Base-by-base conservation (phyloP, 2,888 invertebrate species). In the Amblyjoppa fuscipennis region DNA sequence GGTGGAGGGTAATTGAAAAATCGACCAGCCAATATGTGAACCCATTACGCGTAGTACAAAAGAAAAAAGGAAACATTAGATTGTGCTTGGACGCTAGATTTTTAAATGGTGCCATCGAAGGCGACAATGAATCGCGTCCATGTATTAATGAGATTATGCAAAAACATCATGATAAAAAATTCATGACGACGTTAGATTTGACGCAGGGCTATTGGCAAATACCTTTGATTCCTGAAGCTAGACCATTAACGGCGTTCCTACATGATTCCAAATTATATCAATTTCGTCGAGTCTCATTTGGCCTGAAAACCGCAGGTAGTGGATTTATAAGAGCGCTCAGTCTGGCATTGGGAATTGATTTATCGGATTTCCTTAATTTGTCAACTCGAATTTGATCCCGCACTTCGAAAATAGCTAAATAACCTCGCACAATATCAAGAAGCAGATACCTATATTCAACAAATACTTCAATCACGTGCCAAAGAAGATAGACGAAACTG, bases 381-480 rank as follows among this genome's bases (percentile, higher is more conserved):
- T 38, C 69, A 56, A 45, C 68, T 77, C 28, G 68, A 77, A 51
- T 56, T 69, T 28, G 53, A 53, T 68, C 77, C 68, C 0, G 49
- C 49, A 13, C 53, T 69, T 28, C 7, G 20, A 4, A 6, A 69
- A 7, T 16, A 78, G 20, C 45, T 78, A 16, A 68, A 77, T 2
- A 69, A 25, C 0, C 13, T 69, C 0, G n/a, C 69, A 7, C 16
- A n/a, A n/a, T n/a, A 68, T 11, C 68, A 81, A 13, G 4, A 25
- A 28, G 53, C 34, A 0, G 73, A 73, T 31, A 38, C 59, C 7
- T 13, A 51, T n/a, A 28, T 81, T 20, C 34, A 53, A 61, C 1
- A 6, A 49, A 34, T 51, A 25, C 7, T 76, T 41, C 41, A 9
- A 13, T 56, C 49, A 3, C 28, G 11, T 7, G 13, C 69, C 68